Percentiles rank a stretch among this genome's conserved stretches.
Evolutionary conservation across 2,797 vertebrate species (phyloP).

Genomic region (Apogon talboti): DNA sequence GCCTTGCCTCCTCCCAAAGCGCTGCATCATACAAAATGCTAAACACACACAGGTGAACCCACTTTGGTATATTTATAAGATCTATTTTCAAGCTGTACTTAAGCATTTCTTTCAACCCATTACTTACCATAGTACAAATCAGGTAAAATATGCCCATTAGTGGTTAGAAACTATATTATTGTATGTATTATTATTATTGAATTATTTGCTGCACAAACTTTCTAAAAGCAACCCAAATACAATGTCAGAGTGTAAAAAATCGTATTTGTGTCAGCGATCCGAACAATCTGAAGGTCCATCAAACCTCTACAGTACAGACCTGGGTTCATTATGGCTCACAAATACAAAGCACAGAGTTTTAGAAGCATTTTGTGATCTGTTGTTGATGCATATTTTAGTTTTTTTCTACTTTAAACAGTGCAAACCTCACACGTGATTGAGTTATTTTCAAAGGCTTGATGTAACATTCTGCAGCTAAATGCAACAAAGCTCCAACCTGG

Average conservation of each 20-base stretch:
- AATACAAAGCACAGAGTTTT: neutral
- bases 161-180: too few relatives aligned
- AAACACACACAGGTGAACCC: slow-evolving; percentile 19
- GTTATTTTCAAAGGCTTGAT: slow-evolving; percentile 1
- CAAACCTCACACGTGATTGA: neutral
- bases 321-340: neutral
- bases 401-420: neutral
- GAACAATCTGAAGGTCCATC: neutral
- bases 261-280: too few relatives aligned
- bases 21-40: slow-evolving; percentile 17
- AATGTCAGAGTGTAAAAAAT: too few relatives aligned
- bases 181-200: too few relatives aligned
- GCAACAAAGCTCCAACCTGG: neutral
- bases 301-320: neutral
- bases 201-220: too few relatives aligned
- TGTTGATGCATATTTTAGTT: neutral
- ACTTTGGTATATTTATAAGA: slow-evolving; percentile 7
- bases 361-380: too few relatives aligned
- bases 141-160: too few relatives aligned
- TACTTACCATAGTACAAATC: too few relatives aligned
- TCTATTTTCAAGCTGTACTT: neutral
- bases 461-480: slow-evolving; percentile 10
- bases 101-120: neutral
- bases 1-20: slow-evolving; percentile 11
- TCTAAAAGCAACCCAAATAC: too few relatives aligned